Conservation (phyloP, 2,113 vertebrate genomes). For the Thomomys bottae region DNA sequence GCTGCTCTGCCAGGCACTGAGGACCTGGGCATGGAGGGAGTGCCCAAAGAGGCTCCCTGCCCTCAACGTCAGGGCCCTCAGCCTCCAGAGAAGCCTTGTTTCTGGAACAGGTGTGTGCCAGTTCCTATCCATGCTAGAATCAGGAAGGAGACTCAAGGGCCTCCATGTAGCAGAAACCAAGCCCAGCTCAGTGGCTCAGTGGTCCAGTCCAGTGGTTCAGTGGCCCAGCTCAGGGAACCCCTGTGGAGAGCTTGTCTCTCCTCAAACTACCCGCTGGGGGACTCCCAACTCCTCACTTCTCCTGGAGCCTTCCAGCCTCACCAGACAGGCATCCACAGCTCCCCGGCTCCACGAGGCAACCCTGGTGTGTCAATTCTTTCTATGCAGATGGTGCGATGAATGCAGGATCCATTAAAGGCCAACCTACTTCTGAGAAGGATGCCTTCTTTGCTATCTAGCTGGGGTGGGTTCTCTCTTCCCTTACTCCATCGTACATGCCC, state of each 20-base stretch:
- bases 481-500: not conserved
- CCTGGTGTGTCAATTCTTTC: not conserved
- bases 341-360: not conserved
- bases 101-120: not conserved
- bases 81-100: not conserved
- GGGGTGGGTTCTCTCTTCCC: not conserved
- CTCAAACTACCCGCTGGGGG: not conserved
- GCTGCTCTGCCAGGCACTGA: not conserved
- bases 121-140: not conserved
- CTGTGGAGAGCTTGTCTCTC: not conserved
- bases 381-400: not conserved
- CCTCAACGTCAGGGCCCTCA: not conserved
- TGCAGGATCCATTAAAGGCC: not conserved
- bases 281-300: not conserved
- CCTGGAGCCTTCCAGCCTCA: not conserved
- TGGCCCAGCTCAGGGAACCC: not conserved
- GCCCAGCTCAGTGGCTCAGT: not conserved
- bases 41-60: too few relatives aligned
- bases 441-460: not conserved
- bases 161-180: not conserved
- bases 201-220: not conserved
- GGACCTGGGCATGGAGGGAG: not conserved
- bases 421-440: constrained; percentile 11
- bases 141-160: not conserved
- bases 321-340: not conserved